Base-by-base conservation (phyloP, 2,113 vertebrate species). In the human (Homo sapiens) region DNA sequence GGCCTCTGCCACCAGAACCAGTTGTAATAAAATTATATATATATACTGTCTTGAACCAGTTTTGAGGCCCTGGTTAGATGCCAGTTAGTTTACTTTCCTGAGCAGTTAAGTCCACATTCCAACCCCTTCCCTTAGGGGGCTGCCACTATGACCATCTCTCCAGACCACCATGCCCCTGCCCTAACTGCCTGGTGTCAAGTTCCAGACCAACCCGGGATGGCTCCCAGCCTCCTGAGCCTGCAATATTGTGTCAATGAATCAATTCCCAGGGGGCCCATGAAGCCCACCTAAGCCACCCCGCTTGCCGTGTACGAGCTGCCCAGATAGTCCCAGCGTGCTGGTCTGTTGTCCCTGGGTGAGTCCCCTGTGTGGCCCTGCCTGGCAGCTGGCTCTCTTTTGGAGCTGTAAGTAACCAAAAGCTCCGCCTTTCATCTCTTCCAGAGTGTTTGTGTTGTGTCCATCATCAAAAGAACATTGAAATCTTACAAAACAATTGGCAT, bases 401-500 rank as follows among this genome's bases (percentile, higher is more conserved):
- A 91, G 59, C 66, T 78, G 38, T 25, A 87, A 92, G 72, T 72
- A 48, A 96, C 82, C 85, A 95, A 85, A 92, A 82, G 66, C 17
- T 78, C 86, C 20, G 89, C 59, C 91, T 95, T 66, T n/a, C 79
- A 68, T n/a, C 66, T n/a, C 79, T 66, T 85, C 91, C 45, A 4
- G 85, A 93, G 59, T 7, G 92, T 52, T 90, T 96, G 92, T 96
- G 64, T 35, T 73, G 78, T 76, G 86, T 72, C 52, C 73, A 5
- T 87, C 79, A 48, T 93, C 97, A 94, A 95, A 95, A 70, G 75
- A 78, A 35, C 66, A 32, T 68, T 68, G 30, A 68, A 68, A 68
- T 68, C 32, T n/a, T 18, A 68, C 32, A n/a, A 68, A 68, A 68
- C 66, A 68, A 68, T 18, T 1, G 32, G 66, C 66, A 18, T 35